Percentiles rank a stretch among this genome's conserved stretches.
phyloP scores from a whole-genome alignment of 2,113 vertebrate species.

The Apeltes quadracus region DNA sequence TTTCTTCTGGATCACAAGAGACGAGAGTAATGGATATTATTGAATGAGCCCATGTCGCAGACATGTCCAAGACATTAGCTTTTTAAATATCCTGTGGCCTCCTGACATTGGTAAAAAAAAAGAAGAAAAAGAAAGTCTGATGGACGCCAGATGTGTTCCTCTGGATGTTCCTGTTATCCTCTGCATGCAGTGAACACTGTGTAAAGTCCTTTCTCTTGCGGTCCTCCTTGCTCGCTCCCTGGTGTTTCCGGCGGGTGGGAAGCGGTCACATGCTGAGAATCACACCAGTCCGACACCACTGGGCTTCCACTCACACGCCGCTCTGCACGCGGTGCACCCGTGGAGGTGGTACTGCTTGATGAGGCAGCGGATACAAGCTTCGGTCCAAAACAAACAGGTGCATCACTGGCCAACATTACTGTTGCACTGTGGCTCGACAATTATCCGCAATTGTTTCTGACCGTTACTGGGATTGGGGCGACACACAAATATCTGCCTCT shows the following conservation, averaged over 20 bases:
- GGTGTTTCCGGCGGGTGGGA: background rate
- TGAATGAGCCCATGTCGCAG: slow-evolving; percentile 58
- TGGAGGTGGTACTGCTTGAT: slow-evolving; percentile 64
- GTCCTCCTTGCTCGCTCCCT: slow-evolving; percentile 14
- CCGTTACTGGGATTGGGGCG: slow-evolving; percentile 37
- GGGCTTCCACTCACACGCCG: slow-evolving; percentile 20
- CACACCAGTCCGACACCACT: slow-evolving; percentile 35
- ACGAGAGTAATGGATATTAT: slow-evolving; percentile 49
- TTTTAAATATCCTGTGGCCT: slow-evolving; percentile 65
- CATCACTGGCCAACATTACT: too few relatives aligned
- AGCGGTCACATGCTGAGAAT: slow-evolving; percentile 34
- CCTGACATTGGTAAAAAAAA: too few relatives aligned
- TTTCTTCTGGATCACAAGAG: slow-evolving; percentile 49
- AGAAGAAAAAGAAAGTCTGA: slow-evolving; percentile 20
- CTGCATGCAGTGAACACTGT: slow-evolving; percentile 25
- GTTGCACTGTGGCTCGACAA: slow-evolving; percentile 55
- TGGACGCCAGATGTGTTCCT: slow-evolving; percentile 68
- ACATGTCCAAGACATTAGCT: slow-evolving; percentile 60
- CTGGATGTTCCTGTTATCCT: slow-evolving; percentile 38
- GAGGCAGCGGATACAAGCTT: slow-evolving; percentile 56
- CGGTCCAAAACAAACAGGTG: slow-evolving; percentile 50
- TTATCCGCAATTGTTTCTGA: slow-evolving; percentile 60
- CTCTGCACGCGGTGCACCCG: slow-evolving; percentile 47
- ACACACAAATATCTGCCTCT: slow-evolving; percentile 46
- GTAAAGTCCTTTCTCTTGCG: slow-evolving; percentile 1